Evolutionary conservation across 2,113 vertebrate genomes (phyloP).

Genomic region (Nasalis larvatus): DNA sequence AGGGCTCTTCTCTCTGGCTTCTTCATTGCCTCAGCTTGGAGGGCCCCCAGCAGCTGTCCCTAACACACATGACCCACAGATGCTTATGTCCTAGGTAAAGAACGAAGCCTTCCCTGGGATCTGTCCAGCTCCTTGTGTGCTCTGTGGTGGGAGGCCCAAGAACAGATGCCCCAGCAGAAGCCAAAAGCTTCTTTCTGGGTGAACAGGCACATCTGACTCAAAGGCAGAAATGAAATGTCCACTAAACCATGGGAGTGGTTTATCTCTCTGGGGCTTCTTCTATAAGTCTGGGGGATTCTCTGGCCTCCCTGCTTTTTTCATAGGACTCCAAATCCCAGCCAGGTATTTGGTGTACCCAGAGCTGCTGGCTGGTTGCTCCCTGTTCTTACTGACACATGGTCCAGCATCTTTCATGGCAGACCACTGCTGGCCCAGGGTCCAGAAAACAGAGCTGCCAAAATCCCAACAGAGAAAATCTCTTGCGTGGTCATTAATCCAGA

Average conservation of each 20-base stretch:
- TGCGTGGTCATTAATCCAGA: neutral
- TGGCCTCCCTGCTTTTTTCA: neutral
- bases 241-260: neutral
- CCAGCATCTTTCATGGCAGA: neutral
- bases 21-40: neutral
- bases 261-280: neutral
- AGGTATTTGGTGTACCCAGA: neutral
- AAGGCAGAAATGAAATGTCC: neutral
- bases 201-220: neutral
- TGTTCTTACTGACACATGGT: accelerated
- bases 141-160: neutral
- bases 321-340: neutral
- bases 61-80: too few species aligned
- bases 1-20: neutral
- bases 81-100: neutral
- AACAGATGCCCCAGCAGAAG: neutral
- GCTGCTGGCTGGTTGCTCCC: neutral
- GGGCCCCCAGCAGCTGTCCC: neutral
- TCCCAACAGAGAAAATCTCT: neutral
- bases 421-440: neutral
- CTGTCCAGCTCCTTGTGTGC: neutral
- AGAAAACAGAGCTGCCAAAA: neutral
- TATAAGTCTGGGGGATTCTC: neutral
- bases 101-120: neutral
- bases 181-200: neutral